Conservation (phyloP, 2,113 vertebrate genomes). For the Sander vitreus region DNA sequence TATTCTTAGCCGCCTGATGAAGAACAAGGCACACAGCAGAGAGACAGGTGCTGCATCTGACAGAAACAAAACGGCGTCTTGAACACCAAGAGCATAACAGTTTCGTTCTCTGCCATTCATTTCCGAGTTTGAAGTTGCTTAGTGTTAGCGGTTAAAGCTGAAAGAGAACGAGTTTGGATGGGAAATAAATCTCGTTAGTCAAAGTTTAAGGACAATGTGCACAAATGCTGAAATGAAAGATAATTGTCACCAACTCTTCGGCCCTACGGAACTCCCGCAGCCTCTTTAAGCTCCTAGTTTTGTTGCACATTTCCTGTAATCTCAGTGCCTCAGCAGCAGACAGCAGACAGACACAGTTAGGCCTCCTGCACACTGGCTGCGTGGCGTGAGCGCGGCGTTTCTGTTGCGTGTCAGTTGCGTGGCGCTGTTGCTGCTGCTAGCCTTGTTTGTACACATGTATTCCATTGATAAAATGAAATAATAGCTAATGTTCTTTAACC, state of each 20-base stretch:
- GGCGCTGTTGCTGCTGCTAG: no score
- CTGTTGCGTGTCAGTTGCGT: no score
- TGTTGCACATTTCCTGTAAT: no score
- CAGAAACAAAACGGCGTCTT: not conserved
- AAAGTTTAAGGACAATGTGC: no score
- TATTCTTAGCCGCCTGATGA: slow-evolving; percentile 34
- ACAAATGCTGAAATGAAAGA: not conserved
- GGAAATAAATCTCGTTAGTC: not conserved
- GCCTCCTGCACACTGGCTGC: no score
- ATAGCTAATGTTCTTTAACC: no score
- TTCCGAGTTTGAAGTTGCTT: not conserved
- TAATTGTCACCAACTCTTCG: not conserved
- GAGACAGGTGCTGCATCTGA: slow-evolving; percentile 5
- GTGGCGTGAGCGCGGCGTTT: no score
- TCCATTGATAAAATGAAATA: no score
- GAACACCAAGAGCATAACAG: accelerated
- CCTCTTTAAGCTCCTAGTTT: not conserved
- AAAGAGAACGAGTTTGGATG: not conserved
- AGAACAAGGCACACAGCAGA: not conserved
- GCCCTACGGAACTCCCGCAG: not conserved
- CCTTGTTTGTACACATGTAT: no score
- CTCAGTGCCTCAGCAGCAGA: no score
- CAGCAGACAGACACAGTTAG: no score
- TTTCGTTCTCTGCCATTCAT: not conserved
- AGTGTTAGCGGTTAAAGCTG: not conserved